Evolutionary conservation across 2,888 invertebrate genomes (phyloP).

Genomic region (Cerceris rybyensis): DNA sequence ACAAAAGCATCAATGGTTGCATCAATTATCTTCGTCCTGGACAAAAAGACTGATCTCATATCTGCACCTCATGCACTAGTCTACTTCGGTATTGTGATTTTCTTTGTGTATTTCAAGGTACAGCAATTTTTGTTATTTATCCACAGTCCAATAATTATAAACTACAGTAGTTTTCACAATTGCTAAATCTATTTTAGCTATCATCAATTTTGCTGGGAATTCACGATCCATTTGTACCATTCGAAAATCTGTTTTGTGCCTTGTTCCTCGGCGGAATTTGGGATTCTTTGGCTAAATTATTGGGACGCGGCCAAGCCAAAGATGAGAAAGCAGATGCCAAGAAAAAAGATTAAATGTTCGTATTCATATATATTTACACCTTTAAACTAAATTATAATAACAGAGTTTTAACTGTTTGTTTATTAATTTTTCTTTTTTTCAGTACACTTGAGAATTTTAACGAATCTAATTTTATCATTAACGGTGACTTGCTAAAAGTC

Average conservation of each 20-base stretch:
- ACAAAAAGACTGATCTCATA: slow-evolving; percentile 97
- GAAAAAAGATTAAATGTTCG: slow-evolving; percentile 87
- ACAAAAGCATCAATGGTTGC: slow-evolving; percentile 98
- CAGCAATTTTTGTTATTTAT: background rate
- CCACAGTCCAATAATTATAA: background rate
- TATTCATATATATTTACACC: slow-evolving; percentile 25
- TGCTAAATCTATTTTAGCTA: slow-evolving; percentile 83
- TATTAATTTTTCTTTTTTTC: background rate
- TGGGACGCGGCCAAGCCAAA: slow-evolving; percentile 91
- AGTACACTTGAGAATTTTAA: slow-evolving; percentile 5
- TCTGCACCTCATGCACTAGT: slow-evolving; percentile 98
- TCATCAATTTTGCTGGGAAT: slow-evolving; percentile 98
- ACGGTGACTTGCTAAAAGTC: slow-evolving; percentile 25
- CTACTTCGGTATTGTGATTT: slow-evolving; percentile 98
- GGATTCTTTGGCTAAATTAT: slow-evolving; percentile 96
- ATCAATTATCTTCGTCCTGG: slow-evolving; percentile 96
- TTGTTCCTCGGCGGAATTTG: slow-evolving; percentile 98
- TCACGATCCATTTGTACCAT: slow-evolving; percentile 99
- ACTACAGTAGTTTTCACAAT: background rate
- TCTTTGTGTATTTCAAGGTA: slow-evolving; percentile 98
- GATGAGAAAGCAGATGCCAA: slow-evolving; percentile 92
- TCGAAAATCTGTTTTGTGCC: slow-evolving; percentile 98
- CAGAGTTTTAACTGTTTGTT: too few relatives aligned
- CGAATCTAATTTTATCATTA: slow-evolving; percentile 13
- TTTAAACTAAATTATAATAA: background rate